Percentiles rank a stretch among this genome's conserved stretches.
Evolutionary conservation across 2,888 invertebrate genomes (phyloP).

Genomic region (Thereva nobilitata): DNA sequence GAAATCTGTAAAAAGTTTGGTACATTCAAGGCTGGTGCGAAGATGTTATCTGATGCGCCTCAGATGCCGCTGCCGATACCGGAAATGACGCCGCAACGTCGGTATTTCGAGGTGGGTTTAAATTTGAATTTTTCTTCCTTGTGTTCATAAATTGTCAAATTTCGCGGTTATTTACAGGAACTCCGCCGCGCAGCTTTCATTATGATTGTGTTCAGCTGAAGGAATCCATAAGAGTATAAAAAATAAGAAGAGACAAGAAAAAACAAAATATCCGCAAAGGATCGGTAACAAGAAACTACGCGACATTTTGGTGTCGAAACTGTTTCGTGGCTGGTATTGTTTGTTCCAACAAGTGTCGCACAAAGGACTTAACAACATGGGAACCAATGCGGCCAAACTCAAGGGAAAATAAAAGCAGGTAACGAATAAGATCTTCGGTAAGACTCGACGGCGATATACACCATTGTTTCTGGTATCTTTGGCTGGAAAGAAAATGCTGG

Average conservation of each 20-base stretch:
- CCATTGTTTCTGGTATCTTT: conserved; percentile 16
- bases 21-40: too few species aligned
- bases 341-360: conserved; percentile 42
- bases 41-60: too few species aligned
- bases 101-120: too few species aligned
- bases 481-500: not conserved
- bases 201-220: too few species aligned
- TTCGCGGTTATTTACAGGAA: too few species aligned
- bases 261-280: too few species aligned
- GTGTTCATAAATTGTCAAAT: too few species aligned
- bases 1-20: too few species aligned
- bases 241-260: conserved; percentile 13
- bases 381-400: not conserved
- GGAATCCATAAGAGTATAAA: conserved; percentile 2
- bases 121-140: too few species aligned
- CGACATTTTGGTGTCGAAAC: conserved; percentile 38
- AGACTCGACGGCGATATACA: conserved; percentile 6
- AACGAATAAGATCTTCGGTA: conserved; percentile 6
- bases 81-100: too few species aligned
- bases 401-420: not conserved
- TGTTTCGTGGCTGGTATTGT: conserved; percentile 39
- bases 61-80: too few species aligned
- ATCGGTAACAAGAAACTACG: conserved; percentile 26
- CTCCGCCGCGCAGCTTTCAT: too few species aligned
- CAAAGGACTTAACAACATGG: conserved; percentile 34